Base-by-base conservation (phyloP, 2,888 invertebrate genomes). In the Syritta pipiens region DNA sequence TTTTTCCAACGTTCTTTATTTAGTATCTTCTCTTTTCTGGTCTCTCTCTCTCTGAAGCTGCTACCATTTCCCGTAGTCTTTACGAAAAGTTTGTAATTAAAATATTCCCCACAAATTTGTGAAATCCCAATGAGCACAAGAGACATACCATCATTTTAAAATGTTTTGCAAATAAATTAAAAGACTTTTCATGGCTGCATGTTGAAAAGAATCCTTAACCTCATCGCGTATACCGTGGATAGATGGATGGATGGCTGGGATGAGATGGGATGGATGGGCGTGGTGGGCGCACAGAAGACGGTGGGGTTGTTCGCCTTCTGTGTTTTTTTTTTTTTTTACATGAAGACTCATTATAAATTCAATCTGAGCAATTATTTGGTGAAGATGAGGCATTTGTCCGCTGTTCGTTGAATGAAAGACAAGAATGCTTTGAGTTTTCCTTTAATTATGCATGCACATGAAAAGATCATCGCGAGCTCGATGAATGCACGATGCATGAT, bases 381-480 rank as follows among this genome's bases (percentile, higher is more conserved):
- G 74, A 79, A 67, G 72, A 60, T 65, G 65, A 1, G 59, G 59
- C 76, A 77, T 77, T 69, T 57, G 46, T 51, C 30, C 44, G 57
- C 51, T 42, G 20, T 24, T 35, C 40, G 51, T 30, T 26, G 59
- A 77, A 77, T 65, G 53, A 63, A 51, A 55, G 37, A 22, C 37
- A 42, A 40, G 48, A 63, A 51, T 59, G 37, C 46, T 51, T n/a
- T 40, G 74, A 72, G 67, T 62, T 74, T 74, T 55, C 72, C 74
- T 88, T 88, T 88, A 88, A 88, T 88, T 88, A 88, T 88, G 87
- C 89, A 86, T 85, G 85, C 83, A 85, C 89, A 88, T 89, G 89
- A 89, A 88, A 88, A 88, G 86, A 85, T 85, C 86, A 87, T 85
- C 85, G 81, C 67, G 44, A 19, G 53, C 55, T 79, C 53, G 57